Percentiles rank a stretch among this genome's conserved stretches.
These are phyloP conservation scores for Gymnocephalus cernua DNA, from an alignment of 2,113 vertebrate genomes.

Conservation along the genomic window DNA sequence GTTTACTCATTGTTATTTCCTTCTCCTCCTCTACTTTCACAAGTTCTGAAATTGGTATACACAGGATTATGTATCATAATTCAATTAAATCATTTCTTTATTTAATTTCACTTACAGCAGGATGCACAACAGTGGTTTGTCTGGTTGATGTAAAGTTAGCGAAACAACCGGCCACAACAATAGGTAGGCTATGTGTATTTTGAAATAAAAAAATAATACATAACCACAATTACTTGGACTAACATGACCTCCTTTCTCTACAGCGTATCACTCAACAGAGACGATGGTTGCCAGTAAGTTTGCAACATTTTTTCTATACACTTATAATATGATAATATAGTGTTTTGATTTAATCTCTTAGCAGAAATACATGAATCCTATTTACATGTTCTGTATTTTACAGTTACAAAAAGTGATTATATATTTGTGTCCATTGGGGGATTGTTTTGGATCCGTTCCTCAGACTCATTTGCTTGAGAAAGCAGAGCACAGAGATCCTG, in stretches of 20 bases:
- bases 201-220: background rate
- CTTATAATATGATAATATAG: background rate
- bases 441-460: constrained; percentile 52
- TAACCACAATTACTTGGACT: background rate
- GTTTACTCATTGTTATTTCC: constrained; percentile 40
- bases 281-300: constrained; percentile 42
- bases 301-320: background rate
- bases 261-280: constrained; percentile 44
- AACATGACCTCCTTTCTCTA: constrained; percentile 11
- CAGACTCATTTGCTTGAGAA: constrained; percentile 59
- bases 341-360: background rate
- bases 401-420: constrained; percentile 22
- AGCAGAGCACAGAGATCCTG: constrained; percentile 48
- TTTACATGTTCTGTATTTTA: background rate
- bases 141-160: constrained; percentile 46
- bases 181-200: constrained; percentile 36
- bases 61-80: background rate
- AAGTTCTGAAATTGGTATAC: too few relatives aligned
- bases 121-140: constrained; percentile 50
- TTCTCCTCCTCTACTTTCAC: background rate
- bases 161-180: background rate
- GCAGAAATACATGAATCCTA: constrained; percentile 3
- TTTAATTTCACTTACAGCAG: constrained; percentile 13
- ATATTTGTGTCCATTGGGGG: constrained; percentile 30
- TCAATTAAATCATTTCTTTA: background rate